Conservation (phyloP, 2,797 vertebrate species). For the Halcyon chelicuti region DNA sequence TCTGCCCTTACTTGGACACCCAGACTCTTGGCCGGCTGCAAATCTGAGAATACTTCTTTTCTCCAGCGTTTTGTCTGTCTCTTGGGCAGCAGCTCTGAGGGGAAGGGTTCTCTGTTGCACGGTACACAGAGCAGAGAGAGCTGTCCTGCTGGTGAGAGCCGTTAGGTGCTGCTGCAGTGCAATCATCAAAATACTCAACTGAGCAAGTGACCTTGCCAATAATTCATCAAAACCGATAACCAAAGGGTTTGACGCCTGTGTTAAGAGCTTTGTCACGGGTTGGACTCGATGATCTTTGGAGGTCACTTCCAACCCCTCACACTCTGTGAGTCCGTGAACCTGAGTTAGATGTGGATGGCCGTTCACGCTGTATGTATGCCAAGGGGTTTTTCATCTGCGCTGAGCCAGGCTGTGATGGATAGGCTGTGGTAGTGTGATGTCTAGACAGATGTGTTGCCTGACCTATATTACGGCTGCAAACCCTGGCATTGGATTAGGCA, state of each 20-base stretch:
- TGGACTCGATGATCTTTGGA: too few species aligned
- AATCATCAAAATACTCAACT: not conserved
- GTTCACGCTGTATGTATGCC: not conserved
- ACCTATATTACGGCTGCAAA: not conserved
- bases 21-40: not conserved
- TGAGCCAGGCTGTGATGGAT: not conserved
- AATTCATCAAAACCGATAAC: not conserved
- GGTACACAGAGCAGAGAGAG: not conserved
- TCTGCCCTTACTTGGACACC: not conserved
- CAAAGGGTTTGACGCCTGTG: accelerated
- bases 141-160: not conserved
- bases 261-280: not conserved
- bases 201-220: not conserved
- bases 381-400: not conserved
- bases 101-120: not conserved
- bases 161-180: slow-evolving; percentile 37
- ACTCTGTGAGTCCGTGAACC: not conserved
- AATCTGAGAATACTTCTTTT: not conserved
- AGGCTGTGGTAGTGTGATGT: not conserved
- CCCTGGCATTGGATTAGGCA: not conserved
- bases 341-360: not conserved
- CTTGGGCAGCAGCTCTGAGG: not conserved
- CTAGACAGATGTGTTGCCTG: not conserved
- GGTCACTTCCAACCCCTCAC: too few species aligned
- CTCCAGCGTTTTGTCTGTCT: not conserved